These are phyloP conservation scores for Aproaerema taeniolella DNA, from an alignment of 2,888 invertebrate species.

Conservation along the genomic window DNA sequence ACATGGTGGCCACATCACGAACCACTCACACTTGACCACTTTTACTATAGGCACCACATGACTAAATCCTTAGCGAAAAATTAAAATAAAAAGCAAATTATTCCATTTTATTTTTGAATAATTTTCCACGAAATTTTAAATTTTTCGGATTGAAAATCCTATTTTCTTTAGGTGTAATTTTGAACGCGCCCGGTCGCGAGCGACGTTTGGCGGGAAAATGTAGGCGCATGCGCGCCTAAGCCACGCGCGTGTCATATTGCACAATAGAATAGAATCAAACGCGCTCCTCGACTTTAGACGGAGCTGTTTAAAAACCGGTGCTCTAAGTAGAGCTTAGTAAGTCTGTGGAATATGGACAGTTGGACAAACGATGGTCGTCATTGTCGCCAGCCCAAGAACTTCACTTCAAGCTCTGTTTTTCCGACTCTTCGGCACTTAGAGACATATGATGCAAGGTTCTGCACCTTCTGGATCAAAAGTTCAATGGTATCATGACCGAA, in stretches of 20 bases:
- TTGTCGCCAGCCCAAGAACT: too few relatives aligned
- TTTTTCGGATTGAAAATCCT: background rate
- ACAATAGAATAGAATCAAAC: constrained; percentile 53
- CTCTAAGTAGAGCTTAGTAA: too few relatives aligned
- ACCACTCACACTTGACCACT: constrained; percentile 28
- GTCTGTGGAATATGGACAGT: too few relatives aligned
- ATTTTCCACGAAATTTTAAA: background rate
- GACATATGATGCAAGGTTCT: too few relatives aligned
- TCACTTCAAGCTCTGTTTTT: too few relatives aligned
- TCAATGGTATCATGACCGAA: too few relatives aligned
- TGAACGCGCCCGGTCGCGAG: constrained; percentile 44
- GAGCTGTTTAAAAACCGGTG: constrained; percentile 6
- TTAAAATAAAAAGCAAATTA: background rate
- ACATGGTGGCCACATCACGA: constrained; percentile 61
- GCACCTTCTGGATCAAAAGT: too few relatives aligned
- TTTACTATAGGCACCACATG: constrained; percentile 7
- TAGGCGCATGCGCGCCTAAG: constrained; percentile 50
- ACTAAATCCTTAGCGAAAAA: background rate
- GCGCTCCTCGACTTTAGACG: constrained; percentile 36
- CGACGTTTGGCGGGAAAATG: constrained; percentile 68
- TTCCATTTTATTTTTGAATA: background rate
- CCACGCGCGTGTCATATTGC: constrained; percentile 57
- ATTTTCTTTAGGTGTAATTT: constrained; percentile 12
- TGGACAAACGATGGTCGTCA: too few relatives aligned
- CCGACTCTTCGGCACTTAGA: too few relatives aligned